Percentiles rank a stretch among this genome's conserved stretches.
Conservation (phyloP, 1,140 invertebrate genomes). For the Rhysida immarginata region DNA sequence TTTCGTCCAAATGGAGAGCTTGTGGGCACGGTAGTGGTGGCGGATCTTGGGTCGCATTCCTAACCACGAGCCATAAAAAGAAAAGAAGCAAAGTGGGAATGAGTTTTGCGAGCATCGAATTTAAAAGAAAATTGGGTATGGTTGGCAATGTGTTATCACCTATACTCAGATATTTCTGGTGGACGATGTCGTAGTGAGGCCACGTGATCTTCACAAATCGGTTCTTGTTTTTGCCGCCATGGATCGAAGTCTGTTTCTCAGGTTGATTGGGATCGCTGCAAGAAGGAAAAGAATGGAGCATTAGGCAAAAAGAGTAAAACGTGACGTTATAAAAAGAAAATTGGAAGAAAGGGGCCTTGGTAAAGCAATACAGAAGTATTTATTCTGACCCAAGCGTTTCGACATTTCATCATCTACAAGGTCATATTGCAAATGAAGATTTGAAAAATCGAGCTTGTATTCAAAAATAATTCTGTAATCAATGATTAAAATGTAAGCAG, state of each 20-base stretch:
- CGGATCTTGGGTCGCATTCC: constrained; percentile 76
- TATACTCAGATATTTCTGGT: constrained; percentile 81
- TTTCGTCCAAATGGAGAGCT: constrained; percentile 91
- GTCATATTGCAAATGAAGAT: no score
- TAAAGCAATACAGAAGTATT: no score
- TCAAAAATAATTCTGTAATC: no score
- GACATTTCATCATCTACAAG: no score
- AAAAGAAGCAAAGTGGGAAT: not conserved
- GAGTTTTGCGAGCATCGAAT: not conserved
- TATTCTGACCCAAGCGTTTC: no score
- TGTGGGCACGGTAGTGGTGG: constrained; percentile 86
- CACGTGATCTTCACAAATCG: constrained; percentile 71
- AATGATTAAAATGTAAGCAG: no score
- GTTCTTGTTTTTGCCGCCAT: constrained; percentile 55
- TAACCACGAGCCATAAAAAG: constrained; percentile 24
- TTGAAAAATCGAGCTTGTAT: no score
- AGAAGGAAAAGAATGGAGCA: constrained; percentile 26
- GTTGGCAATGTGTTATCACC: no score
- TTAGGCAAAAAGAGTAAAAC: no score
- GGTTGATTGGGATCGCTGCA: constrained; percentile 83
- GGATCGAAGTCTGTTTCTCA: constrained; percentile 48
- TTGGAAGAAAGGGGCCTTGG: no score
- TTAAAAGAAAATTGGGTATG: constrained; percentile 19
- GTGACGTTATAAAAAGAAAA: no score
- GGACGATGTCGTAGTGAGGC: constrained; percentile 77